Conservation (phyloP, 2,797 vertebrate species). For the Eutrigla gurnardus region DNA sequence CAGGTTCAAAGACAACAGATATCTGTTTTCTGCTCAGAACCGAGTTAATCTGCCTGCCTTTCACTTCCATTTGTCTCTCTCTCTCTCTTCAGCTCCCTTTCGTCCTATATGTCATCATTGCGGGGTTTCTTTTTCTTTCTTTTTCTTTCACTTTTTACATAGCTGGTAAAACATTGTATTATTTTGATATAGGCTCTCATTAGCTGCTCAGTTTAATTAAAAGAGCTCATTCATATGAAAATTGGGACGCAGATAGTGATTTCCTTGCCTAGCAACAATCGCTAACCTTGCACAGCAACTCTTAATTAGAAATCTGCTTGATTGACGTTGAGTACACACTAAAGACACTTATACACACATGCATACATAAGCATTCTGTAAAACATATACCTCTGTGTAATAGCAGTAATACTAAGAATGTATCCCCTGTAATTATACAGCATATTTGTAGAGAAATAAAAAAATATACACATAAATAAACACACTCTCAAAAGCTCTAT, state of each 20-base stretch:
- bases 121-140: constrained; percentile 35
- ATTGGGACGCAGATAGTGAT: constrained; percentile 84
- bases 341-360: constrained; percentile 43
- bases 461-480: constrained; percentile 2
- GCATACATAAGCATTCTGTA: constrained; percentile 50
- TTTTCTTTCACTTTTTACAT: constrained; percentile 70
- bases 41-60: constrained; percentile 67
- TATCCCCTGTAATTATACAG: neutral
- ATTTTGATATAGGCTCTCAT: constrained; percentile 87
- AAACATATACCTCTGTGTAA: constrained; percentile 34
- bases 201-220: constrained; percentile 87
- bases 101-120: constrained; percentile 67
- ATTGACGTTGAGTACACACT: constrained; percentile 76
- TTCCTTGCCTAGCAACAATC: constrained; percentile 84
- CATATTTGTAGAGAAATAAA: neutral
- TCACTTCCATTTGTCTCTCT: constrained; percentile 57
- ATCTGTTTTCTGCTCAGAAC: constrained; percentile 74
- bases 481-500: constrained; percentile 3
- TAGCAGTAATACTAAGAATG: constrained; percentile 4
- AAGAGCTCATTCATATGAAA: constrained; percentile 87
- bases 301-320: constrained; percentile 87
- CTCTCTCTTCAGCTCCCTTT: constrained; percentile 54
- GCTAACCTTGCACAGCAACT: constrained; percentile 80
- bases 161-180: constrained; percentile 81
- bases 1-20: constrained; percentile 84